A percentile compares a stretch with the other conserved stretches of the same genome.
Evolutionary conservation across 1,140 invertebrate genomes (phyloP).

Genomic region (Drosophila subobscura): DNA sequence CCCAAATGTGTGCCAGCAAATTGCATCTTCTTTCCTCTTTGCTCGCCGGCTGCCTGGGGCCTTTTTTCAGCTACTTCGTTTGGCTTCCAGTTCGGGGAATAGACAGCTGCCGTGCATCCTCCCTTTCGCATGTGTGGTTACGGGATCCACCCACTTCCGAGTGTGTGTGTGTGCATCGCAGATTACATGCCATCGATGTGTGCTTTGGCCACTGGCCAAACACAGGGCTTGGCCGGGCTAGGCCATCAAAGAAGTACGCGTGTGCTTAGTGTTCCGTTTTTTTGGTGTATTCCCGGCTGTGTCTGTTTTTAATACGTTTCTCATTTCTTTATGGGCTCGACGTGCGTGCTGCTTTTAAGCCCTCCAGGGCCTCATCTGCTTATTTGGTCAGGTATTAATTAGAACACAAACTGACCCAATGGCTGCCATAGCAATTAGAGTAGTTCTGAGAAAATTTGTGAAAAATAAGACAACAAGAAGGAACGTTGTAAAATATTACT

Average conservation of each 20-base stretch:
- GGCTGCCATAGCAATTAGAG: conserved; percentile 11
- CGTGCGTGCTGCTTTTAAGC: conserved; percentile 39
- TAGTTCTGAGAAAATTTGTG: background rate
- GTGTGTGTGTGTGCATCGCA: conserved; percentile 14
- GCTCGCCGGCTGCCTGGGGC: conserved; percentile 1
- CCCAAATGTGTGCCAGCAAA: conserved; percentile 57
- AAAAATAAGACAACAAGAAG: background rate
- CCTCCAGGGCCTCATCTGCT: conserved; percentile 29
- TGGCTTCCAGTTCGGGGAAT: conserved; percentile 48
- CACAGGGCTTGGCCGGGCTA: conserved; percentile 24
- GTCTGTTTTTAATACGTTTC: conserved; percentile 71
- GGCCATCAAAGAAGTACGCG: conserved; percentile 46
- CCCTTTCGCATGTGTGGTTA: no score
- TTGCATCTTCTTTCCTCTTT: conserved; percentile 62
- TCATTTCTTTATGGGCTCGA: conserved; percentile 68
- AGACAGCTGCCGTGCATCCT: conserved; percentile 37
- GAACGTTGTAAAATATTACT: background rate
- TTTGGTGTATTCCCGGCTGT: conserved; percentile 8
- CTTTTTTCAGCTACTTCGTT: conserved; percentile 16
- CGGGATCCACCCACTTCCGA: background rate
- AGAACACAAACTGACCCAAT: conserved; percentile 36
- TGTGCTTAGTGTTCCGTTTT: conserved; percentile 48
- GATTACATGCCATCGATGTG: conserved; percentile 66
- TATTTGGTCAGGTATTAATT: conserved; percentile 65
- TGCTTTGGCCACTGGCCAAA: conserved; percentile 62